Evolutionary conservation across 2,797 vertebrate genomes (phyloP).

Genomic region (Enteromius treurensis): DNA sequence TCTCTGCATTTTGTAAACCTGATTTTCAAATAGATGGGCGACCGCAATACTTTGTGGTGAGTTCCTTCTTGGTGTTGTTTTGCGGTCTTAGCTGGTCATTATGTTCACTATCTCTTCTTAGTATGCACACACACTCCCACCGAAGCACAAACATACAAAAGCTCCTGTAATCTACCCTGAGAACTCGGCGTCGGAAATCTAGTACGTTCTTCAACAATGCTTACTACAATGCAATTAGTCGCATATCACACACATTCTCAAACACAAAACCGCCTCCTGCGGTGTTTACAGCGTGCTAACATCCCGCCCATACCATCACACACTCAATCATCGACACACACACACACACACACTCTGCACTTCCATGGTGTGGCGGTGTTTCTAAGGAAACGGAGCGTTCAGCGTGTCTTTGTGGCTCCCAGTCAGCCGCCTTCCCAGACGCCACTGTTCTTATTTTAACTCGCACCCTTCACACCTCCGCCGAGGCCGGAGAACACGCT

Average conservation of each 20-base stretch:
- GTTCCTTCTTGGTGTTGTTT: slow-evolving; percentile 24
- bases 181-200: slow-evolving; percentile 45
- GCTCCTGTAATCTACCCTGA: slow-evolving; percentile 49
- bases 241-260: slow-evolving; percentile 29
- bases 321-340: slow-evolving; percentile 38
- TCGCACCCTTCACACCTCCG: slow-evolving; percentile 49
- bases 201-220: slow-evolving; percentile 26
- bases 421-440: slow-evolving; percentile 58
- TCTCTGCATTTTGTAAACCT: background rate
- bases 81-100: slow-evolving; percentile 35
- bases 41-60: background rate
- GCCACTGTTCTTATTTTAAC: slow-evolving; percentile 65
- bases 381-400: slow-evolving; percentile 56
- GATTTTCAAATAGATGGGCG: background rate
- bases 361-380: slow-evolving; percentile 53
- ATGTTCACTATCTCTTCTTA: slow-evolving; percentile 41
- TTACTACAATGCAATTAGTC: slow-evolving; percentile 46
- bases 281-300: slow-evolving; percentile 40
- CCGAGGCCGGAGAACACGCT: slow-evolving; percentile 44
- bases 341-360: slow-evolving; percentile 44
- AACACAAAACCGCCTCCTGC: slow-evolving; percentile 47
- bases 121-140: slow-evolving; percentile 21
- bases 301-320: slow-evolving; percentile 47
- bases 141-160: slow-evolving; percentile 40
- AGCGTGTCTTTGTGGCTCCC: slow-evolving; percentile 53